A percentile compares a stretch with the other conserved stretches of the same genome.
These are phyloP conservation scores for Patiria miniata DNA, from an alignment of 35 echinoderm and acorn worm species.

Conservation along the genomic window DNA sequence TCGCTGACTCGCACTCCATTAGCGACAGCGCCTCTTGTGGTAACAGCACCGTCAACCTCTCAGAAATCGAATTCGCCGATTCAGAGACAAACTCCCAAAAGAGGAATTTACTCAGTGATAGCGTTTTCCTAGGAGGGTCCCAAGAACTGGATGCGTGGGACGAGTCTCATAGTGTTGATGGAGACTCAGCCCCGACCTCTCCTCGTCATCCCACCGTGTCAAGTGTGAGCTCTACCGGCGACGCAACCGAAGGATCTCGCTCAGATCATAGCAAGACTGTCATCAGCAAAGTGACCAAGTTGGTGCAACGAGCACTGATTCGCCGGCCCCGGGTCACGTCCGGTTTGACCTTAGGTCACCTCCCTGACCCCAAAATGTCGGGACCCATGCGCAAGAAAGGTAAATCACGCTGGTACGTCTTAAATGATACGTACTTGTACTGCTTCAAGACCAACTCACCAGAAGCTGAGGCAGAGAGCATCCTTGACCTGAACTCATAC, in stretches of 20 bases:
- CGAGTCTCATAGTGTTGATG: not conserved
- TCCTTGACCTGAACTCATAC: not conserved
- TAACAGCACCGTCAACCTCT: slow-evolving; percentile 1
- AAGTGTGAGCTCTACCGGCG: slow-evolving; percentile 2
- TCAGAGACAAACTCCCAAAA: not conserved
- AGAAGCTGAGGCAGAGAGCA: not conserved
- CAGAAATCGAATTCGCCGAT: not conserved
- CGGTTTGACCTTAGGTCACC: not conserved
- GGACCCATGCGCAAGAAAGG: slow-evolving; percentile 14
- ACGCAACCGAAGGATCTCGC: not conserved
- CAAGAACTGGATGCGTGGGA: slow-evolving; percentile 1
- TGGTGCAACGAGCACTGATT: not conserved
- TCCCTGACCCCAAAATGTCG: slow-evolving; percentile 3
- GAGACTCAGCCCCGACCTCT: not conserved
- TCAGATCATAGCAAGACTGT: not conserved
- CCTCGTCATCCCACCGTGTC: not conserved
- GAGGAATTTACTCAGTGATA: not conserved
- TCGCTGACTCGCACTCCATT: not conserved
- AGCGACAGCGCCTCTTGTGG: not conserved
- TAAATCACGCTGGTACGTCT: not conserved
- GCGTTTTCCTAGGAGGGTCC: not conserved
- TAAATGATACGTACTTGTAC: not conserved
- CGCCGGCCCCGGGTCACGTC: not conserved
- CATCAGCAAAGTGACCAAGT: slow-evolving; percentile 1
- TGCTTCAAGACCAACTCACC: slow-evolving; percentile 19